Percentiles rank a stretch among this genome's conserved stretches.
Conservation (phyloP, 1,140 invertebrate genomes). For the Paracyclopina nana region DNA sequence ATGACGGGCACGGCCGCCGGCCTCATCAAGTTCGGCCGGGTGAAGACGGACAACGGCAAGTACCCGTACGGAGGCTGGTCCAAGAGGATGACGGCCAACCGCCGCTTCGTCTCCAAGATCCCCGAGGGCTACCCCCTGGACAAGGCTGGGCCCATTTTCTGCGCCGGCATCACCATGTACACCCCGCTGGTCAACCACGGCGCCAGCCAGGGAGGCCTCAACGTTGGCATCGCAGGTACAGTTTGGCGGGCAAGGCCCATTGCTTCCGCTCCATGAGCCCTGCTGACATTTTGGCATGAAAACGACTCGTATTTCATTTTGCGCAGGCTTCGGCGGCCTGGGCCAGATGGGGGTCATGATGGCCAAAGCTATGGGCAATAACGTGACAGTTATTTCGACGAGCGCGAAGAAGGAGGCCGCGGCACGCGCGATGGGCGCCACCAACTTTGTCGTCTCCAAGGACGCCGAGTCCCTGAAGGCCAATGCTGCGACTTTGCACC, state of each 20-base stretch:
- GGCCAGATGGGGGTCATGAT: constrained; percentile 7
- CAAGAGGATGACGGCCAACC: not conserved
- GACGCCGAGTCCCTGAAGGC: not conserved
- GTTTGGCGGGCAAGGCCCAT: not conserved
- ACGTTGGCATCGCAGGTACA: constrained; percentile 6
- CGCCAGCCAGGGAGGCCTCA: not conserved
- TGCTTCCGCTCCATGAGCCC: no score
- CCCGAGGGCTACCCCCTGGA: not conserved
- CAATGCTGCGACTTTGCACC: not conserved
- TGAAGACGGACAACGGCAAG: constrained; percentile 2
- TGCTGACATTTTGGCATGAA: no score
- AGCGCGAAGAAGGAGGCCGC: not conserved
- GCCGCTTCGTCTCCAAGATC: not conserved
- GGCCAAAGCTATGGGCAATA: constrained; percentile 10
- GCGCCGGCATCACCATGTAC: constrained; percentile 12
- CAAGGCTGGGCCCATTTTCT: constrained; percentile 6
- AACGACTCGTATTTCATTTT: no score
- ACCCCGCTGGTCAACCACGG: not conserved
- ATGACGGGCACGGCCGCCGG: not conserved
- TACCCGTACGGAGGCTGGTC: constrained; percentile 6
- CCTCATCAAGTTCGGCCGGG: not conserved
- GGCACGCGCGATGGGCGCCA: not conserved
- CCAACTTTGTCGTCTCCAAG: not conserved
- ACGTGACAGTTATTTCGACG: constrained; percentile 8
- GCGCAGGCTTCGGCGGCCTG: constrained; percentile 1